Conservation (phyloP, 2,113 vertebrate species). For the Sciurus niger region DNA sequence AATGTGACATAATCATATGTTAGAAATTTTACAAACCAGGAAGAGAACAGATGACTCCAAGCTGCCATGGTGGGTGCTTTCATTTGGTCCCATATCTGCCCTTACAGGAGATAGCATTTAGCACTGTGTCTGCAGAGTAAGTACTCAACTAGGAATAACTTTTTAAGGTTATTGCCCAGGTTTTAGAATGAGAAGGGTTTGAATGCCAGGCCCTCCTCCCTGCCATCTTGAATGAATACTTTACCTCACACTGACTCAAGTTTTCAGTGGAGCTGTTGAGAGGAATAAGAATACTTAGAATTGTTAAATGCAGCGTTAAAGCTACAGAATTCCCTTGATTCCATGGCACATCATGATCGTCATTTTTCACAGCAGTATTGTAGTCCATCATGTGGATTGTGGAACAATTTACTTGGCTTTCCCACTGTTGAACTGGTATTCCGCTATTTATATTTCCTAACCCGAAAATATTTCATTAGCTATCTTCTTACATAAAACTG, state of each 20-base stretch:
- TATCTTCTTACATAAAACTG: conserved; percentile 5
- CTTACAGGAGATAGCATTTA: not conserved
- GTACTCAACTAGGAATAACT: not conserved
- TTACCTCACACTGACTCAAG: not conserved
- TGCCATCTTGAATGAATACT: not conserved
- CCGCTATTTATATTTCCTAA: not conserved
- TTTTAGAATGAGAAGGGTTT: not conserved
- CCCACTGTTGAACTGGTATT: not conserved
- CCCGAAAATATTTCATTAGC: not conserved
- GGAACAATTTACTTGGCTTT: no score
- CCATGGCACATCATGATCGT: fast-evolving
- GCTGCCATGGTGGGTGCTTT: not conserved
- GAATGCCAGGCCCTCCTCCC: not conserved
- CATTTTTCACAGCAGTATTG: not conserved
- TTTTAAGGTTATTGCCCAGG: not conserved
- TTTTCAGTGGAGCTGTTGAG: not conserved
- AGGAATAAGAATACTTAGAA: not conserved
- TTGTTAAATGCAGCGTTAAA: not conserved
- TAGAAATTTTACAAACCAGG: not conserved
- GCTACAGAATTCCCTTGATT: not conserved
- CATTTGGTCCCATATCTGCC: not conserved
- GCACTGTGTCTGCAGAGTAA: not conserved
- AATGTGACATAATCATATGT: not conserved
- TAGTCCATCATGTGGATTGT: fast-evolving
- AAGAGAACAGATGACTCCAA: not conserved